Evolutionary conservation across 2,888 invertebrate species (phyloP).

Genomic region (Dorcus parallelipipedus): DNA sequence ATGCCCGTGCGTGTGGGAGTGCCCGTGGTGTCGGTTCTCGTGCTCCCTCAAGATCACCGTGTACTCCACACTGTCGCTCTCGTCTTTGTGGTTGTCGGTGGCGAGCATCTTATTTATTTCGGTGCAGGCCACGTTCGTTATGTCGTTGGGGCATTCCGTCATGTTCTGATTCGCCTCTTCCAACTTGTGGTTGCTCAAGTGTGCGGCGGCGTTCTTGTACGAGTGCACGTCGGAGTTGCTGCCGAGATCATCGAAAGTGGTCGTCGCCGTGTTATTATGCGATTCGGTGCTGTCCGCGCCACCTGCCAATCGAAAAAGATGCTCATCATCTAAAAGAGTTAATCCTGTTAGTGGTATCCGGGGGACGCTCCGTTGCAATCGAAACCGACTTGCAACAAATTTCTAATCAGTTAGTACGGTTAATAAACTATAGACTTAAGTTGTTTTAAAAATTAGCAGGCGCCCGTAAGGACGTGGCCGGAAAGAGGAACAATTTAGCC

Average conservation of each 20-base stretch:
- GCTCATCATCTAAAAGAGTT: slow-evolving; percentile 20
- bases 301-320: slow-evolving; percentile 25
- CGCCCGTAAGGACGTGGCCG: no score
- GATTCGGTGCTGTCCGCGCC: slow-evolving; percentile 28
- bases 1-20: slow-evolving; percentile 83
- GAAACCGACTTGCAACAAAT: no score
- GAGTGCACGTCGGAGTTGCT: slow-evolving; percentile 35
- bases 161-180: slow-evolving; percentile 41
- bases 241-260: slow-evolving; percentile 36
- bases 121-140: slow-evolving; percentile 36
- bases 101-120: slow-evolving; percentile 44
- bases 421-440: no score
- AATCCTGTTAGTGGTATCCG: no score
- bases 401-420: no score
- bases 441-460: no score
- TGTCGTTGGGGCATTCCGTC: slow-evolving; percentile 37
- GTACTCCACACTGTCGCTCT: slow-evolving; percentile 54
- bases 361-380: no score
- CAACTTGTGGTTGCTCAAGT: slow-evolving; percentile 29
- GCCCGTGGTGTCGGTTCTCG: slow-evolving; percentile 76
- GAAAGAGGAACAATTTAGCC: no score
- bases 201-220: slow-evolving; percentile 31
- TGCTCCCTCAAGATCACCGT: slow-evolving; percentile 78
- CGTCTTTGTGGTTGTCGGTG: slow-evolving; percentile 43
- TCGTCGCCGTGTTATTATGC: slow-evolving; percentile 39